Percentiles rank a stretch among this genome's conserved stretches.
These are phyloP conservation scores for Aphelenchoides besseyi DNA, from an alignment of 1,140 invertebrate species.

Conservation along the genomic window DNA sequence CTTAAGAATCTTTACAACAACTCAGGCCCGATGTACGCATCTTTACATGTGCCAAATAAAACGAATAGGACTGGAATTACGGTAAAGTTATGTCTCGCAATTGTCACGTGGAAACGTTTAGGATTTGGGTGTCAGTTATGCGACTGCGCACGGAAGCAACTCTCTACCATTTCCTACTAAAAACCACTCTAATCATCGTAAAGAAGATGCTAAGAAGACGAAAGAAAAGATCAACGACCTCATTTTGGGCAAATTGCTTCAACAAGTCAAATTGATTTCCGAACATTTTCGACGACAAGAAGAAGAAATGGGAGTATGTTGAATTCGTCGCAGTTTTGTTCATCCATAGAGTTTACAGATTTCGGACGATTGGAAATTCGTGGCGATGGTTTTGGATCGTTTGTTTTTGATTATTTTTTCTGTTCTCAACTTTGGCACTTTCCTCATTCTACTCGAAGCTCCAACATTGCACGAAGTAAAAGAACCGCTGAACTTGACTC, in stretches of 20 bases:
- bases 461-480: slow-evolving; percentile 54
- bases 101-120: slow-evolving; percentile 9
- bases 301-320: slow-evolving; percentile 43
- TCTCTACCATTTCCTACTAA: slow-evolving; percentile 16
- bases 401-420: slow-evolving; percentile 72
- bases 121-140: slow-evolving; percentile 7
- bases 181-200: neutral
- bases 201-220: slow-evolving; percentile 21
- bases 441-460: slow-evolving; percentile 58
- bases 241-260: slow-evolving; percentile 55
- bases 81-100: slow-evolving; percentile 1
- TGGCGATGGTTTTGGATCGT: slow-evolving; percentile 97
- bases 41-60: slow-evolving; percentile 1
- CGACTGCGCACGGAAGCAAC: slow-evolving; percentile 18
- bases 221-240: slow-evolving; percentile 55
- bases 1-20: too few relatives aligned
- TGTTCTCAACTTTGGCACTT: slow-evolving; percentile 58
- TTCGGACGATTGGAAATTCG: slow-evolving; percentile 95
- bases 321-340: too few relatives aligned
- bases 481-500: slow-evolving; percentile 59
- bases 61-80: slow-evolving; percentile 17
- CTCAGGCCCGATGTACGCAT: slow-evolving; percentile 20
- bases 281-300: slow-evolving; percentile 51
- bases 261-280: slow-evolving; percentile 60
- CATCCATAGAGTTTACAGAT: slow-evolving; percentile 41